A percentile compares a stretch with the other conserved stretches of the same genome.
phyloP scores from a whole-genome alignment of 2,888 invertebrate species.

The Parnassius orleans region DNA sequence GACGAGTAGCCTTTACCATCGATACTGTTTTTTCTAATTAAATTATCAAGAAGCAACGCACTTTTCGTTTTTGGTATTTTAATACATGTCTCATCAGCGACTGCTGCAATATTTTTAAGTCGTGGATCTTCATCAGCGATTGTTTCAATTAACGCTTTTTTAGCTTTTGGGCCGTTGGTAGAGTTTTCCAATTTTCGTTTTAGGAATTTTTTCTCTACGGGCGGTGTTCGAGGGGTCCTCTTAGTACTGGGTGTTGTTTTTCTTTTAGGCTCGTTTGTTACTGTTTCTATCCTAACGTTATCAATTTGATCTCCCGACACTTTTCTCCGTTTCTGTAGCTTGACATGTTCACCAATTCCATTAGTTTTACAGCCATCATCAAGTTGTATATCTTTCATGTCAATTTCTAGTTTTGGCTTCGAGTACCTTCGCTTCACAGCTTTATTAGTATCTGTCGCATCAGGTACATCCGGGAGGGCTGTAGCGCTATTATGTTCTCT shows the following conservation, averaged over 20 bases:
- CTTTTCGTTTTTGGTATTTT: constrained; percentile 71
- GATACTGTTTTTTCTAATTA: constrained; percentile 80
- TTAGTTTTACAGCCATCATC: constrained; percentile 72
- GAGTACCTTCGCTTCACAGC: constrained; percentile 70
- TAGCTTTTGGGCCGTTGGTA: constrained; percentile 47
- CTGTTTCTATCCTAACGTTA: constrained; percentile 21
- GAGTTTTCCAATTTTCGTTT: constrained; percentile 67
- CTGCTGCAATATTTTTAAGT: constrained; percentile 45
- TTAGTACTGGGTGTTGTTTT: constrained; percentile 49
- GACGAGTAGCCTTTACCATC: constrained; percentile 61
- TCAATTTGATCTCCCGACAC: constrained; percentile 63
- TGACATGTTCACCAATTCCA: constrained; percentile 77
- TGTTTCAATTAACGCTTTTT: constrained; percentile 54
- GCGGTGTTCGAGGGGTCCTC: constrained; percentile 48
- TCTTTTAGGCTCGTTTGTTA: constrained; percentile 41
- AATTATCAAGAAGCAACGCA: constrained; percentile 76
- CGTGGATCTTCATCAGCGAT: constrained; percentile 54
- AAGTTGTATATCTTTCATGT: constrained; percentile 72
- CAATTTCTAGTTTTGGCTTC: constrained; percentile 71
- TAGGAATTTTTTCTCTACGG: constrained; percentile 62
- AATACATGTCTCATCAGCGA: constrained; percentile 45
- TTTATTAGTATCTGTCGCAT: constrained; percentile 55
- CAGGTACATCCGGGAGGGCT: constrained; percentile 44
- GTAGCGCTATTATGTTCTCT: constrained; percentile 64
- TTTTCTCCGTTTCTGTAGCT: constrained; percentile 78